Base-by-base conservation (phyloP, 2,888 invertebrate genomes). In the Netelia inedita region DNA sequence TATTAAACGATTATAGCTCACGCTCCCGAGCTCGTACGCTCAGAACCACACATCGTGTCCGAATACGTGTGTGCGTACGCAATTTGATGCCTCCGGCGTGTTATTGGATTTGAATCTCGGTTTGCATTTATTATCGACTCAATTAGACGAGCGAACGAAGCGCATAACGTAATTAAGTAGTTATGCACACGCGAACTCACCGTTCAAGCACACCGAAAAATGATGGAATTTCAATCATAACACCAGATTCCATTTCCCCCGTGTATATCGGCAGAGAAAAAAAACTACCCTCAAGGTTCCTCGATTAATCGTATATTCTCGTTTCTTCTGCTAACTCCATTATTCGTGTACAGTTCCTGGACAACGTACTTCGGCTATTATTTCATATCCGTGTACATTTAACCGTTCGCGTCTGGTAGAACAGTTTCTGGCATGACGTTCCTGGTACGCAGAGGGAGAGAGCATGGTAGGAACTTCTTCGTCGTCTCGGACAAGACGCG, bases 121-220 rank as follows among this genome's bases (percentile, higher is more conserved):
- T 78, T 65, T 72, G 50, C 82, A 76, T 78, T 66, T 59, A 59
- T 66, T 46, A 21, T 14, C 63, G 6, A 35, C 82, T 82, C 71
- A 72, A 82, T 82, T 78, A 68, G 65, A 43, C 5, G 23, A 35
- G 50, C 16, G 28, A 66, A 61, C 65, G 46, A 50, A 41, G 59
- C 59, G 28, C n/a, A 73, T 73, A 69, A 61, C 82, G 73, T 79
- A 73, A 79, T 79, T 82, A 79, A 73, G 78, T 59, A 41, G 11
- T 74, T 43, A 41, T 16, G 41, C 53, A 73, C 73, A 82, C 82
- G 82, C 72, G 61, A 73, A 41, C 74, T 35, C 11, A 69, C 43
- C 28, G 28, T 28, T 63, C 2, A n/a, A 21, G 66, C 66, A 55
- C 19, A 43, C 65, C 41, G 69, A 72, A 21, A 72, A 43, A 50